Evolutionary conservation across 2,797 vertebrate species (phyloP).

Genomic region (Tadarida brasiliensis): DNA sequence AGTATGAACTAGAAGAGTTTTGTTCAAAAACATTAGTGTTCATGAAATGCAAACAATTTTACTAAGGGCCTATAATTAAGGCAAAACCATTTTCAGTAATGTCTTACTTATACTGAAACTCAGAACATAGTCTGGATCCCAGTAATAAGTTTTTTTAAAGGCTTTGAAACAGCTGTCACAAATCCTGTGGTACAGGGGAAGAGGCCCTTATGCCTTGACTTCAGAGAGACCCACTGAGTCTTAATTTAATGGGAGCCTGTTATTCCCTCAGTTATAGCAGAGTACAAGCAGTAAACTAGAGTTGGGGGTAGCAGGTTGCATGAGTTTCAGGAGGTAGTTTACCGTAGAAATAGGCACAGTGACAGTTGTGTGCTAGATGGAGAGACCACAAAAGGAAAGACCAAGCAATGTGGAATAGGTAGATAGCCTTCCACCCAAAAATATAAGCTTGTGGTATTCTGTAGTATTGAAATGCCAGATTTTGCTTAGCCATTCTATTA

Average conservation of each 20-base stretch:
- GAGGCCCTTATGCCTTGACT: not conserved
- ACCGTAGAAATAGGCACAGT: conserved; percentile 23
- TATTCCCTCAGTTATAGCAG: conserved; percentile 45
- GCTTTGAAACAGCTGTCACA: conserved; percentile 54
- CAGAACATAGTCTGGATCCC: conserved; percentile 1
- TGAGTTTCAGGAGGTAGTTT: conserved; percentile 46
- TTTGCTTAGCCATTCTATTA: conserved; percentile 60
- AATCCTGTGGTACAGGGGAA: not conserved
- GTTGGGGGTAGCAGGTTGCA: not conserved
- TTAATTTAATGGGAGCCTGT: conserved; percentile 25
- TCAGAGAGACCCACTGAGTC: conserved; percentile 11
- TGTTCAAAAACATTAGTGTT: conserved; percentile 50
- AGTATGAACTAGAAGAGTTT: conserved; percentile 57
- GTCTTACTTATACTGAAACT: not conserved
- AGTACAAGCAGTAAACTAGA: conserved; percentile 50
- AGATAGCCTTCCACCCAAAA: conserved; percentile 41
- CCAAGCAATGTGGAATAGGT: not conserved
- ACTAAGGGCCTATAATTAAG: conserved; percentile 52
- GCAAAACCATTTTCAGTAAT: conserved; percentile 63
- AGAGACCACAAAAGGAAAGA: conserved; percentile 19
- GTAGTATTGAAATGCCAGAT: conserved; percentile 7
- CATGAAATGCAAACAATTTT: conserved; percentile 56
- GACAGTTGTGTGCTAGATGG: conserved; percentile 13
- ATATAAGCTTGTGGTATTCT: conserved; percentile 34
- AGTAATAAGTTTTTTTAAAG: not conserved